Conservation (phyloP, 37 sponge, comb jelly and placozoan genomes). For the Cliona cf. orientalis region DNA sequence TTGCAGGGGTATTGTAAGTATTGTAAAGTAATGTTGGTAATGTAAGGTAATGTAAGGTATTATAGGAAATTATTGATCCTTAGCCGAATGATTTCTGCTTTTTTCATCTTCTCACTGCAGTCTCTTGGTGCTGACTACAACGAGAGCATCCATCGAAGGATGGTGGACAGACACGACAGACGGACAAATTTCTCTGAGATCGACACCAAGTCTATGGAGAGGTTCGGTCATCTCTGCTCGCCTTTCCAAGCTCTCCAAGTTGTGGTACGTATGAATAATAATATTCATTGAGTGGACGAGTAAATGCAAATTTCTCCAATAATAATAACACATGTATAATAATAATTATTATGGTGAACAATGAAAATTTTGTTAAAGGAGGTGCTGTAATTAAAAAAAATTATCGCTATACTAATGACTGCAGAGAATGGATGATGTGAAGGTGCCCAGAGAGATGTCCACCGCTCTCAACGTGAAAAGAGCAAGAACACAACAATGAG, state of each 20-base stretch:
- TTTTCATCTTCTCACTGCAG: constrained; percentile 17
- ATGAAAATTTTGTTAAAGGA: not conserved
- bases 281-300: not conserved
- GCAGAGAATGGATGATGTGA: constrained; percentile 33
- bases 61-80: not conserved
- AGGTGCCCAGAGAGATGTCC: constrained; percentile 2
- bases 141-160: constrained; percentile 38
- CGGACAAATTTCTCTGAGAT: constrained; percentile 62
- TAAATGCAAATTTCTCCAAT: not conserved
- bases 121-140: constrained; percentile 60
- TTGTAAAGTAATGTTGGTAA: no score
- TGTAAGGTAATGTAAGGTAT: no score
- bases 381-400: not conserved
- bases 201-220: constrained; percentile 60
- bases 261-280: constrained; percentile 47
- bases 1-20: no score
- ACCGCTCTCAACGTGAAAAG: not conserved
- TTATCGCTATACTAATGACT: not conserved
- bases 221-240: constrained; percentile 81
- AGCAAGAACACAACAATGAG: not conserved
- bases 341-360: not conserved
- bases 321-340: not conserved
- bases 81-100: not conserved
- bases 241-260: constrained; percentile 91
- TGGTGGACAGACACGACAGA: constrained; percentile 72